phyloP scores from a whole-genome alignment of 2,888 invertebrate genomes.

The Drosophila borealis region DNA sequence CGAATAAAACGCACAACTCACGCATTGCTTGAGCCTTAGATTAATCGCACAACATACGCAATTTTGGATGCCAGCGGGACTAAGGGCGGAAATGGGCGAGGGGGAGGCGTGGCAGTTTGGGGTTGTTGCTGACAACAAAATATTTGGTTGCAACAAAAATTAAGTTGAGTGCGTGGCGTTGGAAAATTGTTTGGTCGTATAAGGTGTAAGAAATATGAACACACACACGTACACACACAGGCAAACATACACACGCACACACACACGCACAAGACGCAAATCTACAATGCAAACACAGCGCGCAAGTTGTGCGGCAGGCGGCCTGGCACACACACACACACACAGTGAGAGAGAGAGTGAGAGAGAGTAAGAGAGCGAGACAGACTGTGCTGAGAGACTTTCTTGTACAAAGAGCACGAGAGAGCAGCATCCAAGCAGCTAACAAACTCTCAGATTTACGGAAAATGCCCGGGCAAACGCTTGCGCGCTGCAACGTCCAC shows the following conservation, averaged over 20 bases:
- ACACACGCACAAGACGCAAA: conserved; percentile 36
- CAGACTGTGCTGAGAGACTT: no score
- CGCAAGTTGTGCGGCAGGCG: conserved; percentile 16
- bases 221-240: conserved; percentile 32
- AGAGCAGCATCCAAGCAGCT: conserved; percentile 47
- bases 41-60: conserved; percentile 66
- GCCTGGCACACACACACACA: no score
- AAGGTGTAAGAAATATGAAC: conserved; percentile 67
- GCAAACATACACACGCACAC: conserved; percentile 25
- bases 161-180: conserved; percentile 77
- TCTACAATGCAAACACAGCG: conserved; percentile 72
- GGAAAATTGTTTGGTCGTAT: conserved; percentile 65
- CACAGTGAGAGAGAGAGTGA: not conserved
- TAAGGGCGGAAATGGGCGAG: not conserved
- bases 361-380: not conserved
- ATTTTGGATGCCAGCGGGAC: conserved; percentile 7
- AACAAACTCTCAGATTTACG: conserved; percentile 35
- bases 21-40: conserved; percentile 65
- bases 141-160: conserved; percentile 77
- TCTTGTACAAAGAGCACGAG: not conserved
- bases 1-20: conserved; percentile 26
- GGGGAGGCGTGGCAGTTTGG: not conserved
- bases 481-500: conserved; percentile 80
- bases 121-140: conserved; percentile 49
- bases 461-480: conserved; percentile 85